Conservation (phyloP, 2,113 vertebrate genomes). For the Erpornis zantholeuca region DNA sequence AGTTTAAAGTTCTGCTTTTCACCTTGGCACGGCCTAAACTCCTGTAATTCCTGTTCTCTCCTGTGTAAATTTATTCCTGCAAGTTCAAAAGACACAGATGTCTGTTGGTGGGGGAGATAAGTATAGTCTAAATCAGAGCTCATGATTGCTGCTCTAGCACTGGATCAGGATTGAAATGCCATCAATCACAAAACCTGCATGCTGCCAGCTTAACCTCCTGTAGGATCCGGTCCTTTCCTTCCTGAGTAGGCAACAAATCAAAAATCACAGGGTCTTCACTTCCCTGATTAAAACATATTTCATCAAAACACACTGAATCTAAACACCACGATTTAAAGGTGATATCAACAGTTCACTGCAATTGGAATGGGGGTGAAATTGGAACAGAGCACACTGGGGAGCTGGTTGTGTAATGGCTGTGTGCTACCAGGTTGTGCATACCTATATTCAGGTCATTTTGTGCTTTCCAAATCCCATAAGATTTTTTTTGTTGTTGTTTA, state of each 20-base stretch:
- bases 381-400: background rate
- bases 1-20: background rate
- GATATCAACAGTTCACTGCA: background rate
- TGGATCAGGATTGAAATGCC: background rate
- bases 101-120: background rate
- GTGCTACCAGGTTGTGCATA: too few relatives aligned
- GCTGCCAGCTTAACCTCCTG: background rate
- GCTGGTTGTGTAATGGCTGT: background rate
- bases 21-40: background rate
- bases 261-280: background rate
- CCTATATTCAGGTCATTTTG: background rate
- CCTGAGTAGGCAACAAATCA: background rate
- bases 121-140: conserved; percentile 1
- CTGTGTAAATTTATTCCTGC: conserved; percentile 27
- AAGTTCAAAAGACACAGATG: conserved; percentile 32
- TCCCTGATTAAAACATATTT: background rate
- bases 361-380: background rate
- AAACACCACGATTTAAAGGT: background rate
- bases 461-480: background rate
- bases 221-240: background rate
- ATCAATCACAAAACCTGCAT: background rate
- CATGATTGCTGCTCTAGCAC: background rate
- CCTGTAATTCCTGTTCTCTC: background rate
- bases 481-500: background rate
- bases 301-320: background rate